Conservation (phyloP, 2,797 vertebrate species). For the Acanthopagrus latus region DNA sequence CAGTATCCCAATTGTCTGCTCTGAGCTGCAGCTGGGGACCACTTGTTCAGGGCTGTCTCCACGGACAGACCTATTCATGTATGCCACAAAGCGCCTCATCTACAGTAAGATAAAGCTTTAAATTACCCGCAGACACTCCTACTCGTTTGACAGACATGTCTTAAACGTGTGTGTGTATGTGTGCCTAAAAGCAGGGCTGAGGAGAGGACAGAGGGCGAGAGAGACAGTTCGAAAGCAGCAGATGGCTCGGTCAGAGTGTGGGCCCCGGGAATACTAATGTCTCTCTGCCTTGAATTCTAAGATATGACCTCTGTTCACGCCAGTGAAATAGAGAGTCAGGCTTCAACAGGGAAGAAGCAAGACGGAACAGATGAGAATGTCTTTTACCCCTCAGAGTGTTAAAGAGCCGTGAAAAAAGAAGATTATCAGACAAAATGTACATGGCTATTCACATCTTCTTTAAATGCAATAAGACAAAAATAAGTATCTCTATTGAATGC, state of each 20-base stretch:
- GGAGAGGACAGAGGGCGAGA: constrained; percentile 37
- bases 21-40: constrained; percentile 60
- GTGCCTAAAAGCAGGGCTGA: constrained; percentile 40
- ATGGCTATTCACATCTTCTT: constrained; percentile 10
- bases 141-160: constrained; percentile 53
- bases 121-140: constrained; percentile 54
- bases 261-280: constrained; percentile 70
- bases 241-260: constrained; percentile 66
- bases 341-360: constrained; percentile 26
- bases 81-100: constrained; percentile 51
- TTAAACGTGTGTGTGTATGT: constrained; percentile 16
- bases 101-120: constrained; percentile 64
- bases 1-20: constrained; percentile 58
- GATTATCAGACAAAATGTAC: constrained; percentile 18
- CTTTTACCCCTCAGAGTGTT: not conserved
- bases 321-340: constrained; percentile 55
- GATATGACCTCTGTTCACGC: constrained; percentile 63
- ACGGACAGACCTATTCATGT: constrained; percentile 53
- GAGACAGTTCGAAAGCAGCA: constrained; percentile 59
- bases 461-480: constrained; percentile 12
- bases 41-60: constrained; percentile 52
- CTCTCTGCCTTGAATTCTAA: constrained; percentile 67
- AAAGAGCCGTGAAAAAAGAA: constrained; percentile 18
- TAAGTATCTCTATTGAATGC: not conserved
- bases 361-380: constrained; percentile 20